Evolutionary conservation across 1,140 invertebrate species (phyloP).

Genomic region (Cherax destructor): DNA sequence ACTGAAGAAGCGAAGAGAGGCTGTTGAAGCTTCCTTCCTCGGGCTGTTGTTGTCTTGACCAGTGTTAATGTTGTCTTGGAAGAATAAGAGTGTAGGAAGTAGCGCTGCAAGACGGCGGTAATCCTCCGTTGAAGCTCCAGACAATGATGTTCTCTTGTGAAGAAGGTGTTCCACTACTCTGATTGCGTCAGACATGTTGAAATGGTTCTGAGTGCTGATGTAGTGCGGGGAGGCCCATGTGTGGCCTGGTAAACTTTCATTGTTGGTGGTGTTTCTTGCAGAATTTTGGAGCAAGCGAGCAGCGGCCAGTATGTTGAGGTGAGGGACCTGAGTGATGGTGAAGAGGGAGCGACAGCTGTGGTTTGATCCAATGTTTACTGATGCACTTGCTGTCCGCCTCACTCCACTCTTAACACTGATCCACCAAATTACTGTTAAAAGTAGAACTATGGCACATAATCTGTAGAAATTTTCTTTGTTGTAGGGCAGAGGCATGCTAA

Average conservation of each 20-base stretch:
- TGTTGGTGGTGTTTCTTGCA: not conserved
- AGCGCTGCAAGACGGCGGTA: slow-evolving; percentile 11
- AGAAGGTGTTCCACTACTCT: not conserved
- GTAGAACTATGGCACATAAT: not conserved
- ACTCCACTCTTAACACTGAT: not conserved
- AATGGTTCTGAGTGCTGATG: not conserved
- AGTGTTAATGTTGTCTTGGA: not conserved
- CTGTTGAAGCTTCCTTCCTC: not conserved
- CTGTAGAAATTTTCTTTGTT: not conserved
- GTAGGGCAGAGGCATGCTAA: not conserved
- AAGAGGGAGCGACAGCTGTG: slow-evolving; percentile 11
- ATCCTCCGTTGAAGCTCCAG: not conserved
- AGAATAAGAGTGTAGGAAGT: slow-evolving; percentile 27
- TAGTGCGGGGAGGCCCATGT: not conserved
- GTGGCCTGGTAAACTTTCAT: not conserved
- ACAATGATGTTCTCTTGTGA: not conserved
- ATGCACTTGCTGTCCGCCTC: not conserved
- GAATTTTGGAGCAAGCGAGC: not conserved
- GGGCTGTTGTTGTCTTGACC: not conserved
- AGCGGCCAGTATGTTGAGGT: not conserved
- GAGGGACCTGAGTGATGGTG: slow-evolving; percentile 17
- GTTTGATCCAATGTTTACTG: not conserved
- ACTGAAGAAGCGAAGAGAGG: not conserved
- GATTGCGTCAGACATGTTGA: not conserved
- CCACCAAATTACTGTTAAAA: not conserved